Base-by-base conservation (phyloP, 2,797 vertebrate species). In the Lemur catta region DNA sequence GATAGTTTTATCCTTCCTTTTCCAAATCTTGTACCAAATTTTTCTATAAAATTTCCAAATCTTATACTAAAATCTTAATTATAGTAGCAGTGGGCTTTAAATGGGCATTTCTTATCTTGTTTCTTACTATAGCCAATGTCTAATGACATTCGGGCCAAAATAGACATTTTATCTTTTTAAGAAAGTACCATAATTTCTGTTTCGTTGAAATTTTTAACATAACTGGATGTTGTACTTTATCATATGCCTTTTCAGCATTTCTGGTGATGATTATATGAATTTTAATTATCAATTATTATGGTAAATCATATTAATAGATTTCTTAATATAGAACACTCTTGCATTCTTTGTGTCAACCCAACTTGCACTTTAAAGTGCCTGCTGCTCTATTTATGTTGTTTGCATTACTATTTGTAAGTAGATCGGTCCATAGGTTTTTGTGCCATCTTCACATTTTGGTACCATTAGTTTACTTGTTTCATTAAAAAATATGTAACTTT, bases 161-260 rank as follows among this genome's bases (percentile, higher is more conserved):
- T 74, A 84, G 6, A 93, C 28, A 84, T 80, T 93, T 84, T 84
- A 71, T 80, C 57, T 28, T 89, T 35, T 72, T 78, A 61, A 69
- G 67, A 61, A 85, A 89, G 18, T 74, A 84, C 33, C 3, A 41
- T 79, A n/a, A 76, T 69, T 79, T 87, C 33, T 87, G 4, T 78
- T 50, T 87, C 30, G 84, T n/a, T 74, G 71, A 93, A 24, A 84
- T 84, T 88, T 93, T 89, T 72, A 52, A 71, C 89, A 17, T n/a
- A 88, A 91, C 4, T 76, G 46, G 46, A 38, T 88, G 46, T 91
- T 57, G 59, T 71, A 69, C 80, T 95, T 86, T 81, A 50, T 82
- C 46, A 61, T 50, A 94, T 63, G 33, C 18, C n/a, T 81, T 94
- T 71, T 71, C 43, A 79, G 8, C 41, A 72, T 94, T 18, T 86